phyloP scores from a whole-genome alignment of 1,140 invertebrate genomes.

The Lerema accius region DNA sequence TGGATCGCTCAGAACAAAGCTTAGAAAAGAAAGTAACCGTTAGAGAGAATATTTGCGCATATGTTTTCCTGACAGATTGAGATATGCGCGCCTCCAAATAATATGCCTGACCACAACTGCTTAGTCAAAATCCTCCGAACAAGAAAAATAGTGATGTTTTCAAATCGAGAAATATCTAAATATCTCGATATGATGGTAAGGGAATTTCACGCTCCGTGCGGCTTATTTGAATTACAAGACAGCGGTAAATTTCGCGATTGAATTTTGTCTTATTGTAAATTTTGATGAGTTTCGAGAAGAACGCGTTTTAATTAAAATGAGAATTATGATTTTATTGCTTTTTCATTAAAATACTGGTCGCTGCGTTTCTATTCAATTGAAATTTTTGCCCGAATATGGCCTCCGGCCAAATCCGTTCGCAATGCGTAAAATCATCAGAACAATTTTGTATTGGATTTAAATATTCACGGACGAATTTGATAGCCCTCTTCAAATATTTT shows the following conservation, averaged over 20 bases:
- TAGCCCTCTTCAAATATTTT: too few species aligned
- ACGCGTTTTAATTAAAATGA: constrained; percentile 43
- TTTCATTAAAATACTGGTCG: constrained; percentile 32
- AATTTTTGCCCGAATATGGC: constrained; percentile 30
- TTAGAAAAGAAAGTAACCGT: too few species aligned
- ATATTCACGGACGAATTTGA: constrained; percentile 8
- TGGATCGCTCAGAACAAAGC: too few species aligned
- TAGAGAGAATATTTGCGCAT: too few species aligned
- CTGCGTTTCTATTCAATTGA: constrained; percentile 16
- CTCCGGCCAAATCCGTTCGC: constrained; percentile 24
- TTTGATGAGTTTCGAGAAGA: constrained; percentile 43
- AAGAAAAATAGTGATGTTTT: too few species aligned
- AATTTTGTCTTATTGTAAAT: constrained; percentile 53
- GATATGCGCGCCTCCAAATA: too few species aligned
- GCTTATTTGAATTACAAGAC: constrained; percentile 43
- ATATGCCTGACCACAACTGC: too few species aligned
- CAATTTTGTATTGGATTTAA: constrained; percentile 25
- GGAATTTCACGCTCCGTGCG: background rate
- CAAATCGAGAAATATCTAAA: too few species aligned
- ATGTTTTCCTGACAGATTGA: too few species aligned
- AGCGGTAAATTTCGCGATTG: constrained; percentile 36
- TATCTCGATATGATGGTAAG: too few species aligned
- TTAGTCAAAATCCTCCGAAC: too few species aligned
- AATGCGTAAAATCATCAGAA: constrained; percentile 17
- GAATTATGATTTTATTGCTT: constrained; percentile 50